Evolutionary conservation across 1,140 invertebrate species (phyloP).

Genomic region (Pemphigus obesinymphae): DNA sequence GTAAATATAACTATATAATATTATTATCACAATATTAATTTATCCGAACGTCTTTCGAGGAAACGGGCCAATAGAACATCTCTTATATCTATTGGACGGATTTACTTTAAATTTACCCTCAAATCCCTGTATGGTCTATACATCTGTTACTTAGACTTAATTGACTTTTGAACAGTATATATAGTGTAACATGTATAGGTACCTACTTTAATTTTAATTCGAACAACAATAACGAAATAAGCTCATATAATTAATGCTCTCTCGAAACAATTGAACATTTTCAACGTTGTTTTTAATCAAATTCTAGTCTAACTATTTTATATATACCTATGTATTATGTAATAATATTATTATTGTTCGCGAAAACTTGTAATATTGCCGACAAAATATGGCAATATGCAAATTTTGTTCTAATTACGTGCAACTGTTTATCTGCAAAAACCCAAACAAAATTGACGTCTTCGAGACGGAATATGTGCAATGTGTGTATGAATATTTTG

Average conservation of each 20-base stretch:
- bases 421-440: background rate
- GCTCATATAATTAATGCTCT: conserved; percentile 21
- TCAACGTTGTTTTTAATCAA: conserved; percentile 13
- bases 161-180: background rate
- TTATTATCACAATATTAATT: background rate
- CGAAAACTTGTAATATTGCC: background rate
- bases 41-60: background rate
- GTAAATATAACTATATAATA: background rate
- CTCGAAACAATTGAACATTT: conserved; percentile 21
- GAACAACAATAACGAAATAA: background rate
- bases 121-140: background rate
- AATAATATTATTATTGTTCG: background rate
- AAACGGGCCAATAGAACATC: background rate
- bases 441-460: conserved; percentile 1
- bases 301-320: conserved; percentile 39
- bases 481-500: conserved; percentile 30
- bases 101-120: background rate
- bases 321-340: background rate
- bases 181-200: background rate
- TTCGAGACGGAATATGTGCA: conserved; percentile 22
- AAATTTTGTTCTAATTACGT: background rate
- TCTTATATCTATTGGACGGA: too few relatives aligned
- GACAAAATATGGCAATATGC: background rate
- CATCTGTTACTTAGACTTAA: background rate
- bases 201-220: background rate